Evolutionary conservation across 2,888 invertebrate genomes (phyloP).

Genomic region (Lamellibrachia satsuma): DNA sequence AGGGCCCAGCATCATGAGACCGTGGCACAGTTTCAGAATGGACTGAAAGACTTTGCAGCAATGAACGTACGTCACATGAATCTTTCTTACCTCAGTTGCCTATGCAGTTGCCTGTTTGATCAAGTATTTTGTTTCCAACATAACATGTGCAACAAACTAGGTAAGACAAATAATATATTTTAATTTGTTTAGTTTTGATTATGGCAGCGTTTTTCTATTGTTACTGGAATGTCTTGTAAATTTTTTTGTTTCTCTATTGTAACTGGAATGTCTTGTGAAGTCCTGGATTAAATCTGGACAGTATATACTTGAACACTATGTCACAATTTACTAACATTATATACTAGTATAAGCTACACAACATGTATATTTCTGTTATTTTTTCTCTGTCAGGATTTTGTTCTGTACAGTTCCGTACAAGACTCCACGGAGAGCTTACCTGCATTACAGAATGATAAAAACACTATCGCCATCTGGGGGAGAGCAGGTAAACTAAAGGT

Average conservation of each 20-base stretch:
- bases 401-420: slow-evolving; percentile 72
- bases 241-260: no score
- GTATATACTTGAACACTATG: no score
- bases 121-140: background rate
- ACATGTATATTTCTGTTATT: background rate
- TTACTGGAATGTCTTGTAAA: no score
- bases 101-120: background rate
- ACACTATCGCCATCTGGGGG: slow-evolving; percentile 81
- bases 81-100: background rate
- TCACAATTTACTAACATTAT: background rate
- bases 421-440: slow-evolving; percentile 77
- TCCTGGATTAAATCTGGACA: no score
- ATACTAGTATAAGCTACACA: background rate
- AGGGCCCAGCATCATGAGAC: slow-evolving; percentile 76
- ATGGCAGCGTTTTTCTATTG: no score
- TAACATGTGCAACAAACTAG: background rate
- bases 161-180: background rate
- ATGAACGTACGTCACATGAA: slow-evolving; percentile 64
- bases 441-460: slow-evolving; percentile 78
- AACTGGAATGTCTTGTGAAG: background rate
- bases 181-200: no score
- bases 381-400: slow-evolving; percentile 26
- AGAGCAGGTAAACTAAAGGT: slow-evolving; percentile 79
- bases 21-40: slow-evolving; percentile 73
- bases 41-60: slow-evolving; percentile 77